Percentiles rank a stretch among this genome's conserved stretches.
These are phyloP conservation scores for Chironomus striatipennis DNA, from an alignment of 1,140 invertebrate genomes.

Conservation along the genomic window DNA sequence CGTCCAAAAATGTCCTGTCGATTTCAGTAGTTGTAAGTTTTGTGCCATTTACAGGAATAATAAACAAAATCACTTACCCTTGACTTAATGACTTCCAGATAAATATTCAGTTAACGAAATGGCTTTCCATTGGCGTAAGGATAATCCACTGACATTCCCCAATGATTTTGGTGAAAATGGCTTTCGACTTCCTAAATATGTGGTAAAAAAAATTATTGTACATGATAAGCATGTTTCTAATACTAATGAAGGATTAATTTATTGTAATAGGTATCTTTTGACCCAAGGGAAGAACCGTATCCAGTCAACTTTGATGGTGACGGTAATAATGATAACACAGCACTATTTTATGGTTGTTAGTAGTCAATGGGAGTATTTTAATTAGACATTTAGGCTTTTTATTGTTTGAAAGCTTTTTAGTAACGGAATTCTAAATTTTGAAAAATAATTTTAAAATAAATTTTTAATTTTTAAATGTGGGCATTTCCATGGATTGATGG, in stretches of 20 bases:
- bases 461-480: too few relatives aligned
- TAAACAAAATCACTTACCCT: conserved; percentile 29
- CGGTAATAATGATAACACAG: conserved; percentile 22
- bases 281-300: conserved; percentile 21
- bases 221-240: neutral
- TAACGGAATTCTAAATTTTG: neutral
- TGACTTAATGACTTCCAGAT: conserved; percentile 39
- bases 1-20: conserved; percentile 50
- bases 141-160: conserved; percentile 43
- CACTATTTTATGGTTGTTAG: conserved; percentile 6
- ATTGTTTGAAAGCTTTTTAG: neutral
- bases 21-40: conserved; percentile 53
- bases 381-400: neutral
- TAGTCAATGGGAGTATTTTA: conserved; percentile 1
- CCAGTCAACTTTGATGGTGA: conserved; percentile 27
- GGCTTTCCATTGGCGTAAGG: conserved; percentile 48
- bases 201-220: conserved; percentile 37
- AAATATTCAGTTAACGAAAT: conserved; percentile 49
- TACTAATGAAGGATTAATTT: neutral
- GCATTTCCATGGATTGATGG: too few relatives aligned
- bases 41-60: conserved; percentile 20
- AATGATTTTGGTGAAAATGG: conserved; percentile 45
- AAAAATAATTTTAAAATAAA: too few relatives aligned
- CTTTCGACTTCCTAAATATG: conserved; percentile 49
- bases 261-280: conserved; percentile 26